Conservation (phyloP, 1,140 invertebrate genomes). For the Drosophila funebris region DNA sequence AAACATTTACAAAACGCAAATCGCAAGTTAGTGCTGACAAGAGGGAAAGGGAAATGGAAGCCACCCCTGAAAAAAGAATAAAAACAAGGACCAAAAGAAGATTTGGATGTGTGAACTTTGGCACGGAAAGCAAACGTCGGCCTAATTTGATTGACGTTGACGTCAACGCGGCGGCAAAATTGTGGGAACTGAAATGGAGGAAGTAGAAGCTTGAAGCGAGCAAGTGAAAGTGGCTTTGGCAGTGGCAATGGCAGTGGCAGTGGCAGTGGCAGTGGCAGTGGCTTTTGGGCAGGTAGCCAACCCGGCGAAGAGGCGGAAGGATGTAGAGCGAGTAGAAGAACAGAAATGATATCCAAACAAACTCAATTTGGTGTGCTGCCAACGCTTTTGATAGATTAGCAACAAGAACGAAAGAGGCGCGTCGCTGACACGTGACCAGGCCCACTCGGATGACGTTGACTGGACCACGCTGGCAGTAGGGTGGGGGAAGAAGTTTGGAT, state of each 20-base stretch:
- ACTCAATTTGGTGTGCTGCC: slow-evolving; percentile 77
- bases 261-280: slow-evolving; percentile 67
- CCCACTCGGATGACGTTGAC: slow-evolving; percentile 3
- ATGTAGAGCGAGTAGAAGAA: neutral
- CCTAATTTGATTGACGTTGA: slow-evolving; percentile 79
- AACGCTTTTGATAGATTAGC: slow-evolving; percentile 82
- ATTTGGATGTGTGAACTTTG: slow-evolving; percentile 75
- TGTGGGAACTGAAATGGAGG: slow-evolving; percentile 56
- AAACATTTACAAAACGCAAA: slow-evolving; percentile 79
- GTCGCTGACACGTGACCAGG: slow-evolving; percentile 74
- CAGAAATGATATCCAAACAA: slow-evolving; percentile 76
- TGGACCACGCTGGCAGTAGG: neutral
- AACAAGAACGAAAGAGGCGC: slow-evolving; percentile 63
- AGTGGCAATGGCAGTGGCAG: slow-evolving; percentile 15
- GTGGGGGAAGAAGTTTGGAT: neutral
- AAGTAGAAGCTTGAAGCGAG: neutral
- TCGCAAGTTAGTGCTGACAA: slow-evolving; percentile 64
- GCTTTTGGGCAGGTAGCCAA: slow-evolving; percentile 46
- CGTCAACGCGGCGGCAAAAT: slow-evolving; percentile 57
- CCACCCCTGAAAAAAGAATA: slow-evolving; percentile 40
- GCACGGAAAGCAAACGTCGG: slow-evolving; percentile 23
- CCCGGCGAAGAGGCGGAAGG: neutral
- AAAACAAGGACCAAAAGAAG: too few species aligned
- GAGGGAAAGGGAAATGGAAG: neutral
- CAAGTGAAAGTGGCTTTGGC: slow-evolving; percentile 8